Evolutionary conservation across 2,888 invertebrate species (phyloP).

Genomic region (Myathropa florea): DNA sequence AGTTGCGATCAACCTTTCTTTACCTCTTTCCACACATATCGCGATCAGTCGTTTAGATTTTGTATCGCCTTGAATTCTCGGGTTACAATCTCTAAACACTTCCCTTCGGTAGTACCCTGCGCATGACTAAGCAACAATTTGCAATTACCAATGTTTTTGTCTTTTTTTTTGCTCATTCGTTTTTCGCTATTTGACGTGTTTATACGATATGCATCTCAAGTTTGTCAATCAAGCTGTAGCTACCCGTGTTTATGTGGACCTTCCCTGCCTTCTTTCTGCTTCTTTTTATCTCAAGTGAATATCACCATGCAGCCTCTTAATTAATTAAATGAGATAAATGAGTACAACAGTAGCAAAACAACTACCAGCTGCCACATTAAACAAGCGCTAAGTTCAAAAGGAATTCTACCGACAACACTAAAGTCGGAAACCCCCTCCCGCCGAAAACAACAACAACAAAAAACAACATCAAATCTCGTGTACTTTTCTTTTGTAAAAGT

Average conservation of each 20-base stretch:
- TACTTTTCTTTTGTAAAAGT: slow-evolving; percentile 52
- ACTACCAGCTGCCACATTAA: slow-evolving; percentile 23
- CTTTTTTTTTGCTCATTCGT: not conserved
- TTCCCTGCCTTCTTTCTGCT: slow-evolving; percentile 14
- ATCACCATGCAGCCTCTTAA: slow-evolving; percentile 67
- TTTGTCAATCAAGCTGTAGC: slow-evolving; percentile 65
- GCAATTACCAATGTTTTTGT: slow-evolving; percentile 52
- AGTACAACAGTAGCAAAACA: slow-evolving; percentile 55
- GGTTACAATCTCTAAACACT: not conserved
- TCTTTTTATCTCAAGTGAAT: slow-evolving; percentile 57
- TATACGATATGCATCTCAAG: slow-evolving; percentile 63
- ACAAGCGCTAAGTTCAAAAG: slow-evolving; percentile 62
- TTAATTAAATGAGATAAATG: slow-evolving; percentile 70
- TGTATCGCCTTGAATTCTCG: not conserved
- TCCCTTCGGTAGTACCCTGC: not conserved
- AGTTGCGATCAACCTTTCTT: not conserved
- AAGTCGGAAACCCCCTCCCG: slow-evolving; percentile 44
- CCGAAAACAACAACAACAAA: slow-evolving; percentile 2
- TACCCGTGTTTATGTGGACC: slow-evolving; percentile 41
- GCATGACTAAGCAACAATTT: slow-evolving; percentile 48
- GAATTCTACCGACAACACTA: slow-evolving; percentile 58
- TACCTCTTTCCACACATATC: not conserved
- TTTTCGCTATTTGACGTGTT: slow-evolving; percentile 43
- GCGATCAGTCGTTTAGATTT: slow-evolving; percentile 32
- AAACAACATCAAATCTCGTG: slow-evolving; percentile 30